Conservation (phyloP, 2,113 vertebrate species). For the Cyanoderma ruficeps region DNA sequence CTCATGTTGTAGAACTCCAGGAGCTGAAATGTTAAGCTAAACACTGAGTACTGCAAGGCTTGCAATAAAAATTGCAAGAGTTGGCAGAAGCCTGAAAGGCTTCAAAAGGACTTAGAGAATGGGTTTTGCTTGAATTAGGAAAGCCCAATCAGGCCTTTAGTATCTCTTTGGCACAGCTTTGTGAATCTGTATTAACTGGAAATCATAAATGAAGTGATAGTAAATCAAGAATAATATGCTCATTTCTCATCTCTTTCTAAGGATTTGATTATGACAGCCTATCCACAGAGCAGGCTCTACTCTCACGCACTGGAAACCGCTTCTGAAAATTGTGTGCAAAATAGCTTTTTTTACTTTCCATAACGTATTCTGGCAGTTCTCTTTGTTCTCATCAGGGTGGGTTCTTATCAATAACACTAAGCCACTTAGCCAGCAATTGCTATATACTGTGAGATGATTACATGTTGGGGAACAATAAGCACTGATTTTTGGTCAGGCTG, state of each 20-base stretch:
- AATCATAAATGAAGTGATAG: conserved; percentile 30
- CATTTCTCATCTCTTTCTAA: conserved; percentile 41
- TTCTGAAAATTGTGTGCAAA: conserved; percentile 50
- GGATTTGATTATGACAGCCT: neutral
- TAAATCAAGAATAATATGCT: conserved; percentile 36
- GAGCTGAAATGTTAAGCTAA: neutral
- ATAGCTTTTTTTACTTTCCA: conserved; percentile 50
- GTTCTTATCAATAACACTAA: conserved; percentile 52
- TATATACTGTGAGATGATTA: conserved; percentile 50
- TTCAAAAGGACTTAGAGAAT: conserved; percentile 28
- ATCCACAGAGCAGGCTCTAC: neutral
- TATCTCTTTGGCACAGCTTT: neutral
- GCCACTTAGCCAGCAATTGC: conserved; percentile 62
- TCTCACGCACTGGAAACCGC: neutral
- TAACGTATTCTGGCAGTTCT: conserved; percentile 29
- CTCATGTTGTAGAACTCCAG: neutral
- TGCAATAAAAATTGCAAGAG: conserved; percentile 46
- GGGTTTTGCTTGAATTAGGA: conserved; percentile 31
- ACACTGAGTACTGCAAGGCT: conserved; percentile 20
- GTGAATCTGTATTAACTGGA: conserved; percentile 27
- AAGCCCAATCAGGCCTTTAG: conserved; percentile 33
- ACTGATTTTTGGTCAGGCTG: conserved; percentile 73
- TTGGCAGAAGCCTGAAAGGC: conserved; percentile 23
- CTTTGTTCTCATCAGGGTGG: conserved; percentile 64
- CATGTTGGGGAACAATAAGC: conserved; percentile 72